Conservation (phyloP, 2,113 vertebrate species). For the Clarias batrachus region DNA sequence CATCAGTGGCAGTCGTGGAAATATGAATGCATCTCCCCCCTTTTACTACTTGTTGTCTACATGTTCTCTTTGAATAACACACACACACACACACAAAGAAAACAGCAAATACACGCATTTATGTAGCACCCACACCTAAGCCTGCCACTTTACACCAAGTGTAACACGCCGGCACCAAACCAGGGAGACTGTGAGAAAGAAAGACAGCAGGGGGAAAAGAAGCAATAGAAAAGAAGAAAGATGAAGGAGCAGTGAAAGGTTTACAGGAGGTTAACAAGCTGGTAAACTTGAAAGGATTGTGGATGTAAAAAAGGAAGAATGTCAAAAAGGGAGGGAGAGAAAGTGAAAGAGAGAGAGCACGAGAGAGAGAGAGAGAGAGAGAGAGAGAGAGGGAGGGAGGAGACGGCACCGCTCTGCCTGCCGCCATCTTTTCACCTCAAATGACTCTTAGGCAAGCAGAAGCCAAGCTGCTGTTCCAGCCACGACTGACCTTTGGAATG, state of each 20-base stretch:
- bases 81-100: not conserved
- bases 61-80: not conserved
- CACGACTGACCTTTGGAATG: conserved; percentile 43
- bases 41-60: not conserved
- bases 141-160: conserved; percentile 18
- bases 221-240: not conserved
- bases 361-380: not conserved
- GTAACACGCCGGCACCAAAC: conserved; percentile 27
- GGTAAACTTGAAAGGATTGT: not conserved
- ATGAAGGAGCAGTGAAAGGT: not conserved
- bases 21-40: conserved; percentile 14
- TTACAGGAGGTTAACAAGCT: not conserved
- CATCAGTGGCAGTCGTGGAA: conserved; percentile 11
- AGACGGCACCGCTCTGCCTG: conserved; percentile 1
- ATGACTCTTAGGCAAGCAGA: conserved; percentile 40
- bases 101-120: conserved; percentile 38
- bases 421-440: conserved; percentile 48
- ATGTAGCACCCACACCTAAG: conserved; percentile 18
- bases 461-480: conserved; percentile 29
- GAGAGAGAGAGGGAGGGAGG: not conserved
- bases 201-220: not conserved
- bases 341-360: not conserved
- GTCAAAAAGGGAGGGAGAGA: conserved; percentile 1
- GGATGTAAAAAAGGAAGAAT: not conserved
- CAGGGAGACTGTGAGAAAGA: conserved; percentile 20